These are phyloP conservation scores for Netelia virgata DNA, from an alignment of 2,888 invertebrate species.

Conservation along the genomic window DNA sequence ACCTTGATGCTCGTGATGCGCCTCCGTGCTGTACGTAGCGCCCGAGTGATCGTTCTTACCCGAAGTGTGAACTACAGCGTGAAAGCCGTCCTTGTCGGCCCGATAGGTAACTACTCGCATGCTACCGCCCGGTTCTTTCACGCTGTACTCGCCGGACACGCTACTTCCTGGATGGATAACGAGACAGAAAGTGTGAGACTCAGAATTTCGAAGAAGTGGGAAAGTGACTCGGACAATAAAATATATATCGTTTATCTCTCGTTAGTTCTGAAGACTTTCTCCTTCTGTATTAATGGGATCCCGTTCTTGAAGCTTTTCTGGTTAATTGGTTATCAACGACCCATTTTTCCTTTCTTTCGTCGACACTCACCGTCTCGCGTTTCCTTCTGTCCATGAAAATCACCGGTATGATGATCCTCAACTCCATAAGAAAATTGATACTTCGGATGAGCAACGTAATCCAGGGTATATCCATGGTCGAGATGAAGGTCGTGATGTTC, in stretches of 20 bases:
- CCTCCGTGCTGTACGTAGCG: conserved; percentile 67
- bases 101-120: conserved; percentile 79
- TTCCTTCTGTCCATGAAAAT: conserved; percentile 84
- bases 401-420: conserved; percentile 82
- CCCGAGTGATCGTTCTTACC: conserved; percentile 73
- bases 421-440: conserved; percentile 82
- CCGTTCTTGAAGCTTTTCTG: background rate
- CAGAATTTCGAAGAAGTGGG: background rate
- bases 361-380: conserved; percentile 82
- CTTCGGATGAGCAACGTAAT: conserved; percentile 82
- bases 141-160: conserved; percentile 80
- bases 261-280: background rate
- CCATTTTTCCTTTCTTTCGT: background rate
- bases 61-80: conserved; percentile 78
- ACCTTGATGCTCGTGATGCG: conserved; percentile 53
- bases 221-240: background rate
- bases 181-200: background rate
- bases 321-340: background rate
- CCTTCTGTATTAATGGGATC: background rate
- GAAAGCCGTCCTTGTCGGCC: conserved; percentile 81
- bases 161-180: conserved; percentile 71
- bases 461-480: conserved; percentile 74
- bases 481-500: conserved; percentile 70
- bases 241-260: background rate
- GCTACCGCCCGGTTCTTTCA: conserved; percentile 80